phyloP scores from a whole-genome alignment of 1,140 invertebrate genomes.

The Lineus longissimus region DNA sequence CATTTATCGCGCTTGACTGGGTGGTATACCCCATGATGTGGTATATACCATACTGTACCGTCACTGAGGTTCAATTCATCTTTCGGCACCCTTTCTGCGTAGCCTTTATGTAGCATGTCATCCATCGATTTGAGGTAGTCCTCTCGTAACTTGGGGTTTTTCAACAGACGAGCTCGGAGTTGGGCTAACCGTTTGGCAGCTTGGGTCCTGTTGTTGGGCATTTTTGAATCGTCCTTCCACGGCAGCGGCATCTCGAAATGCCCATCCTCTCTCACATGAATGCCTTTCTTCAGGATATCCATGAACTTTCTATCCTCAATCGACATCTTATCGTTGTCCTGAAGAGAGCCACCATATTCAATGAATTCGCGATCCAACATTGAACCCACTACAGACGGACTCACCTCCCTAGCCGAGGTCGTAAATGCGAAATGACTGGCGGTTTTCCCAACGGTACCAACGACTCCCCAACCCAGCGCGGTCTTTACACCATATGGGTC shows the following conservation, averaged over 20 bases:
- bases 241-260: constrained; percentile 23
- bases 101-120: constrained; percentile 2
- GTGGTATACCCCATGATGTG: constrained; percentile 24
- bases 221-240: background rate
- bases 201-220: constrained; percentile 10
- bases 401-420: too few species aligned
- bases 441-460: too few species aligned
- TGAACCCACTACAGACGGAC: too few species aligned
- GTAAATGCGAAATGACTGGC: too few species aligned
- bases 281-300: too few species aligned
- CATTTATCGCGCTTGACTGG: constrained; percentile 4
- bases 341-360: too few species aligned
- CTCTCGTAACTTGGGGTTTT: background rate
- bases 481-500: too few species aligned
- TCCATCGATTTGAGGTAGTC: constrained; percentile 4
- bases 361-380: too few species aligned
- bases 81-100: constrained; percentile 12
- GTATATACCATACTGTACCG: constrained; percentile 16
- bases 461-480: too few species aligned
- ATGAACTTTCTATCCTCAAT: too few species aligned
- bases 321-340: too few species aligned
- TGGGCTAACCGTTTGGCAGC: constrained; percentile 7
- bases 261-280: constrained; percentile 10
- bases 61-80: background rate
- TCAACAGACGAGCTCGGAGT: background rate